Evolutionary conservation across 2,797 vertebrate genomes (phyloP).

Genomic region (Chiroxiphia lanceolata): DNA sequence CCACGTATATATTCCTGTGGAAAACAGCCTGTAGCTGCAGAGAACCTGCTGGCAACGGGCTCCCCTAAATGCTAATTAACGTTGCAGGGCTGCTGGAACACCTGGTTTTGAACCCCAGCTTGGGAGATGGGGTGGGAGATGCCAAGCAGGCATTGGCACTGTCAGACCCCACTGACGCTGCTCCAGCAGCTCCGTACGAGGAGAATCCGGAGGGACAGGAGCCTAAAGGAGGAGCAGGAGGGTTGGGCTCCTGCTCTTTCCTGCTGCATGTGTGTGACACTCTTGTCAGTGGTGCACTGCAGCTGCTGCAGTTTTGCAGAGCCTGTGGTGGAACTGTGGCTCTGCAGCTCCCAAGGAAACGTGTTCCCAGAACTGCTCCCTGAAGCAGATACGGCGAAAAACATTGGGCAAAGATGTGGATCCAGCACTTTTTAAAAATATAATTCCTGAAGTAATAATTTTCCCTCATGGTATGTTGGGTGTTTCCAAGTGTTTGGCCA

Average conservation of each 20-base stretch:
- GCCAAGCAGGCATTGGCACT: neutral
- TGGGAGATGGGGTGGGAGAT: neutral
- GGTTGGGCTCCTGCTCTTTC: accelerated
- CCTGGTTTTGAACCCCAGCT: neutral
- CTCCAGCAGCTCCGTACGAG: neutral
- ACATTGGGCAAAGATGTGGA: neutral
- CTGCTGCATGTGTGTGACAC: accelerated
- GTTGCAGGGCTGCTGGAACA: neutral
- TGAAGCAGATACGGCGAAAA: neutral
- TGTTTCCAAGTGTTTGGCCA: neutral
- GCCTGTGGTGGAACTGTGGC: neutral
- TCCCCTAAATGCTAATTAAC: neutral
- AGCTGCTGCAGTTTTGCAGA: neutral
- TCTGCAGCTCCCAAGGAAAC: neutral
- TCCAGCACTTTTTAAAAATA: neutral
- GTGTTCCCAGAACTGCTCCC: neutral
- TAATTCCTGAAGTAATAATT: neutral
- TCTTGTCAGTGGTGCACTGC: neutral
- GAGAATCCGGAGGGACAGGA: neutral
- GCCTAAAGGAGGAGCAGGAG: neutral
- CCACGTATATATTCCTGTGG: neutral
- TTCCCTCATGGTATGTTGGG: neutral
- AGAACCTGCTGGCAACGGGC: neutral
- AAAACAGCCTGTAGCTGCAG: neutral
- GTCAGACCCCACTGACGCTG: neutral